Evolutionary conservation across 1,140 invertebrate genomes (phyloP), one percentile per base, ranked within the genome.

Genomic region (Listronotus oregonensis): DNA sequence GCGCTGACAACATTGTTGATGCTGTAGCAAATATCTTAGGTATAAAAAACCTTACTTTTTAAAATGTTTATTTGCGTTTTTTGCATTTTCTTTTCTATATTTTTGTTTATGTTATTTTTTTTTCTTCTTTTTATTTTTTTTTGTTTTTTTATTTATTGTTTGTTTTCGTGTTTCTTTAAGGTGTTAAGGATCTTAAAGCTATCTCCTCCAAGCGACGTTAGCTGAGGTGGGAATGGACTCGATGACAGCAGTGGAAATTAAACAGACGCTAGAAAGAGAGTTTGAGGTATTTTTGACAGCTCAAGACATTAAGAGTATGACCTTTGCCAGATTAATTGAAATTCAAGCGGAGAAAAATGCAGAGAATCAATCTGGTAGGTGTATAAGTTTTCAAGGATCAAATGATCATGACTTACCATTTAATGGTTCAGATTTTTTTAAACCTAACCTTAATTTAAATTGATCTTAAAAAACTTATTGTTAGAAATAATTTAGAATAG

Each of bases 171-270:
- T n/a, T 3, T 39, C 40, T 60, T 46, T 54, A 50, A 76, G 81
- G 81, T 57, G 59, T 83, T 10, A 72, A 80, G 42, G 82, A 85
- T 69, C 59, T 85, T 21, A 85, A 85, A 68, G 83, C 84, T 11
- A 79, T 92, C 3, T 87, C 87, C 76, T 83, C 27, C 83, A 89
- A 67, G 82, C 85, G 60, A 89, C 88, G 0, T 80, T 97, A 0
- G 90, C 90, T 15, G 94, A 96, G 77, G 82, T 93, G 46, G 93
- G 94, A 51, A 89, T 96, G 83, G 94, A 96, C 80, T 94, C 91
- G 14, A 85, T 96, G 75, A 94, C 94, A 89, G 90, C 89, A 5
- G 91, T 94, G 0, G 93, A 95, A 81, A 84, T 90, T 34, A 89
- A 89, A 74, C 88, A 90, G 71, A 84, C 83, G 6, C 73, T 90